phyloP scores from a whole-genome alignment of 2,888 invertebrate species.

The Philaethria dido region DNA sequence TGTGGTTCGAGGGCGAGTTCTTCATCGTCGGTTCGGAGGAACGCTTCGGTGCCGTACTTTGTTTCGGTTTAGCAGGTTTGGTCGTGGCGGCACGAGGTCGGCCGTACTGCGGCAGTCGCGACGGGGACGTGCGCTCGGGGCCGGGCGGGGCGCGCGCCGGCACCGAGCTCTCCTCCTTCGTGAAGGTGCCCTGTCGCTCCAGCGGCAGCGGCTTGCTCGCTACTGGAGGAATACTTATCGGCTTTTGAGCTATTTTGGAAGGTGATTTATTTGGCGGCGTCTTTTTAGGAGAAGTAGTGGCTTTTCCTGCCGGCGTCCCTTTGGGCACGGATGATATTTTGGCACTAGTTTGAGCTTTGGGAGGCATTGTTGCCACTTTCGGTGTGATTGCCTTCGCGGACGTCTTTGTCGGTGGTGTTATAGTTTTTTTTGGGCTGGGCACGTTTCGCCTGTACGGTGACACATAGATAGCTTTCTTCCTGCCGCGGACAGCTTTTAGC shows the following conservation, averaged over 20 bases:
- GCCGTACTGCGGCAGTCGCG: slow-evolving; percentile 69
- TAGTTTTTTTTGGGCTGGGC: slow-evolving; percentile 63
- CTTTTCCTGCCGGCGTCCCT: slow-evolving; percentile 56
- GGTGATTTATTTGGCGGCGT: slow-evolving; percentile 62
- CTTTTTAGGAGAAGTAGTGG: slow-evolving; percentile 72
- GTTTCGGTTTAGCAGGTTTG: slow-evolving; percentile 53
- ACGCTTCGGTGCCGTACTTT: slow-evolving; percentile 53
- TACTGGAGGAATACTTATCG: slow-evolving; percentile 55
- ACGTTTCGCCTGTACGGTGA: slow-evolving; percentile 81
- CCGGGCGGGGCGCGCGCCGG: slow-evolving; percentile 65
- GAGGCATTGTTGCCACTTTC: slow-evolving; percentile 52
- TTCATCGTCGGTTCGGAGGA: slow-evolving; percentile 66
- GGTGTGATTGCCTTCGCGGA: slow-evolving; percentile 53
- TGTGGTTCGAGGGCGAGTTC: slow-evolving; percentile 82
- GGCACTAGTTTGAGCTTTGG: slow-evolving; percentile 62
- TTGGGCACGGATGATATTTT: slow-evolving; percentile 54
- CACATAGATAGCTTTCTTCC: slow-evolving; percentile 87
- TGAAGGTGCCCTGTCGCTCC: slow-evolving; percentile 95
- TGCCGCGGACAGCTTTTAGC: slow-evolving; percentile 86
- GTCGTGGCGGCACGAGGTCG: slow-evolving; percentile 57
- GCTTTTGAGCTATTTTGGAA: slow-evolving; percentile 58
- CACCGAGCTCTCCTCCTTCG: slow-evolving; percentile 89
- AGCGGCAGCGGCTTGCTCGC: slow-evolving; percentile 79
- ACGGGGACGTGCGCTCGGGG: slow-evolving; percentile 63
- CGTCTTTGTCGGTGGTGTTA: slow-evolving; percentile 45